These are phyloP conservation scores for Tiaroga cobitis DNA, from an alignment of 2,797 vertebrate genomes.

Conservation along the genomic window DNA sequence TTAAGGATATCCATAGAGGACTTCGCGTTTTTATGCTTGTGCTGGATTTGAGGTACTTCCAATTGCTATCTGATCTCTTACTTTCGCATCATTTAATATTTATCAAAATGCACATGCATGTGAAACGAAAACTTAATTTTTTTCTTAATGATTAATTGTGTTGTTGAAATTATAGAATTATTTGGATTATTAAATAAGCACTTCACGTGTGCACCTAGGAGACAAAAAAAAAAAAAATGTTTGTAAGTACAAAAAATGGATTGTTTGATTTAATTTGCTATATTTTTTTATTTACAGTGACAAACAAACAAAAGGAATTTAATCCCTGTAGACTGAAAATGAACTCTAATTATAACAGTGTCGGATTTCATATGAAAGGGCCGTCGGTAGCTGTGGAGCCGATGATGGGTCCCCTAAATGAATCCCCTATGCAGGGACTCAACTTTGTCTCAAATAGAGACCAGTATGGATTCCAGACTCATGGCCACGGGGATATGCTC, in stretches of 20 bases:
- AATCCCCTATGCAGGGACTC: conserved; percentile 75
- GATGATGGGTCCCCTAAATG: conserved; percentile 74
- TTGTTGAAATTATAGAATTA: not conserved
- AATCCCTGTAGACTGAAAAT: conserved; percentile 76
- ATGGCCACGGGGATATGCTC: conserved; percentile 78
- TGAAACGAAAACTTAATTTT: conserved; percentile 2
- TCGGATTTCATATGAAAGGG: conserved; percentile 78
- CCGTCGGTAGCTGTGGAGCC: conserved; percentile 73
- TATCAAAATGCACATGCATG: conserved; percentile 1
- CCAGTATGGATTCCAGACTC: conserved; percentile 79
- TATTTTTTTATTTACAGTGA: conserved; percentile 71
- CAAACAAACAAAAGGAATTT: conserved; percentile 77
- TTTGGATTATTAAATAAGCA: conserved; percentile 2
- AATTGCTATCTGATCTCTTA: conserved; percentile 23
- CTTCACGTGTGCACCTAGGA: not conserved
- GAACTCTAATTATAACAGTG: conserved; percentile 82
- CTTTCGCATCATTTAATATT: conserved; percentile 36
- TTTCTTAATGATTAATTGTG: too few relatives aligned
- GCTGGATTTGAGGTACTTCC: conserved; percentile 67
- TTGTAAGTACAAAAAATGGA: conserved; percentile 31
- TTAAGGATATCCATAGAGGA: conserved; percentile 19
- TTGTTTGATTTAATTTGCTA: conserved; percentile 32
- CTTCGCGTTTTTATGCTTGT: conserved; percentile 65
- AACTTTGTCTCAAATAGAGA: conserved; percentile 78
- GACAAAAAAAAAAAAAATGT: not conserved